phyloP scores from a whole-genome alignment of 2,113 vertebrate species.

The Takifugu bimaculatus region DNA sequence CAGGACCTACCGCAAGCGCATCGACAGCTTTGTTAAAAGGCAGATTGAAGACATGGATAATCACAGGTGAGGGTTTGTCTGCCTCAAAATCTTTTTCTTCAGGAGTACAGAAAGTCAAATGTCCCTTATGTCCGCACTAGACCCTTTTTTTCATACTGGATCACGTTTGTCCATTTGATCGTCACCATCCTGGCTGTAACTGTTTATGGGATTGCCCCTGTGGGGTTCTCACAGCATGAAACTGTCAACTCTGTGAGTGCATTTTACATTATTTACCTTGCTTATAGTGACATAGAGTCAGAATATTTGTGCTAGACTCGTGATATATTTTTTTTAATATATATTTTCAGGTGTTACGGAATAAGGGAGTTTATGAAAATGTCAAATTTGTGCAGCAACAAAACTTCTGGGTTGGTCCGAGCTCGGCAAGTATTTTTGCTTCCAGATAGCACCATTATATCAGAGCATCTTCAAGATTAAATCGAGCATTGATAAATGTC shows the following conservation, averaged over 20 bases:
- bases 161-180: slow-evolving; percentile 93
- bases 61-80: slow-evolving; percentile 80
- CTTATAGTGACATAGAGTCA: background rate
- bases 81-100: background rate
- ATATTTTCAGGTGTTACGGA: slow-evolving; percentile 84
- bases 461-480: too few species aligned
- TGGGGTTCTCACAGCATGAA: slow-evolving; percentile 96
- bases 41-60: slow-evolving; percentile 99
- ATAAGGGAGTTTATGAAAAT: slow-evolving; percentile 96
- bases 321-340: background rate
- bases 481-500: too few species aligned
- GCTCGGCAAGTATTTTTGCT: slow-evolving; percentile 81
- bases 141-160: slow-evolving; percentile 98
- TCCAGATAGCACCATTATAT: background rate
- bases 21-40: slow-evolving; percentile 91
- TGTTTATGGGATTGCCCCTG: slow-evolving; percentile 91
- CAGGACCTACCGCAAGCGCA: slow-evolving; percentile 92
- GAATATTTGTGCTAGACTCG: background rate
- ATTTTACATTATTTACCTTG: background rate
- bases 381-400: slow-evolving; percentile 96
- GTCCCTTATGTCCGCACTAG: slow-evolving; percentile 58
- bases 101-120: background rate
- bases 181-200: slow-evolving; percentile 90
- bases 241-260: slow-evolving; percentile 91
- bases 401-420: slow-evolving; percentile 98